phyloP scores from a whole-genome alignment of 2,888 invertebrate genomes.

The Macrophya alboannulata region DNA sequence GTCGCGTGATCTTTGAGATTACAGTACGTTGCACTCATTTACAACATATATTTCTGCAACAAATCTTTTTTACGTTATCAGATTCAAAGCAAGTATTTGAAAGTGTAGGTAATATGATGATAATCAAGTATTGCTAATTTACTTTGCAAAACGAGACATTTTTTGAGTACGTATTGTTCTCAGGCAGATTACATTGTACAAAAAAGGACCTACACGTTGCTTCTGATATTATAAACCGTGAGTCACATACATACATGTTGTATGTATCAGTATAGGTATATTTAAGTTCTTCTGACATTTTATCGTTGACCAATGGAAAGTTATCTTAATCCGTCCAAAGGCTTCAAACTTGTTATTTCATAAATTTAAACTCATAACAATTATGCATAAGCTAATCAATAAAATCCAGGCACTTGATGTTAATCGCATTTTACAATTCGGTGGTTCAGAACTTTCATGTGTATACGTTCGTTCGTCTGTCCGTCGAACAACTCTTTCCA shows the following conservation, averaged over 20 bases:
- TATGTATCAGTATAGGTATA: neutral
- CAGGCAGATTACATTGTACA: neutral
- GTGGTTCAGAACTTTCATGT: neutral
- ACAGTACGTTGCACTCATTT: neutral
- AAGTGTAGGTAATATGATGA: neutral
- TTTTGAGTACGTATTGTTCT: too few relatives aligned
- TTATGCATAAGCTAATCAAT: neutral
- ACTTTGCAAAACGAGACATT: neutral
- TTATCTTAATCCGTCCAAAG: neutral
- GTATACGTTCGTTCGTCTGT: neutral
- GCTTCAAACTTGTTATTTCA: neutral
- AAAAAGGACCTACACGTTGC: neutral
- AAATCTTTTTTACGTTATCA: neutral
- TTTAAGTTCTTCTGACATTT: neutral
- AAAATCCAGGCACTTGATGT: neutral
- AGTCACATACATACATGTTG: neutral
- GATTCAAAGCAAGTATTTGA: neutral
- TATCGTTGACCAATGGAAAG: neutral
- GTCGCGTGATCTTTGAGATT: constrained; percentile 7
- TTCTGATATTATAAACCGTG: neutral
- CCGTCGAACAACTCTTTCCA: neutral
- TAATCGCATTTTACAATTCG: neutral
- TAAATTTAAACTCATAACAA: neutral
- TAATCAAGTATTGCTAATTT: neutral
- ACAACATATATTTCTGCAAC: constrained; percentile 4